These are phyloP conservation scores for Melospiza georgiana DNA, from an alignment of 2,113 vertebrate genomes.

Conservation along the genomic window DNA sequence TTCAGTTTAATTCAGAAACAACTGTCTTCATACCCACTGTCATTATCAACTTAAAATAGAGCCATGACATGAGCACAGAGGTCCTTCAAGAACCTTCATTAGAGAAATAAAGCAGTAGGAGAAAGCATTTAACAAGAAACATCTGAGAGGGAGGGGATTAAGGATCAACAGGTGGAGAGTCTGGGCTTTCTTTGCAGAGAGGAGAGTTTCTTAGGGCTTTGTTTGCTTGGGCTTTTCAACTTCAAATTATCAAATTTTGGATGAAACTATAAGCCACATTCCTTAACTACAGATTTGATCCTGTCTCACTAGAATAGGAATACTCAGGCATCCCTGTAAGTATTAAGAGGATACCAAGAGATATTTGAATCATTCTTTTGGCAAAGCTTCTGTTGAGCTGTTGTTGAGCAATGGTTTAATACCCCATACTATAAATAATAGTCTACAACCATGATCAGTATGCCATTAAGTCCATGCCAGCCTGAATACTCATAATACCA, in stretches of 20 bases:
- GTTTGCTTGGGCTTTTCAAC: background rate
- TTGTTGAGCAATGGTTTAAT: background rate
- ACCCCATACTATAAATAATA: background rate
- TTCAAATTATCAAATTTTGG: background rate
- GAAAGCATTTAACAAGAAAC: background rate
- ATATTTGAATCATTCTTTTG: background rate
- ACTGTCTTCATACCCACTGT: background rate
- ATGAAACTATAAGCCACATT: background rate
- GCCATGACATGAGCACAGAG: background rate
- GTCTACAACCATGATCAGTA: background rate
- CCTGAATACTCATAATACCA: background rate
- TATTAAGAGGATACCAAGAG: background rate
- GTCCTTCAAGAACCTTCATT: background rate
- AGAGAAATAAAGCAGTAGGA: background rate
- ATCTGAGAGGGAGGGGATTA: background rate
- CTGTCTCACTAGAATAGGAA: background rate
- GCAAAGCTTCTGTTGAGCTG: background rate
- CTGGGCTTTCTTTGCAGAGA: background rate
- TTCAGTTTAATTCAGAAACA: background rate
- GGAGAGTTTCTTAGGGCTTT: background rate
- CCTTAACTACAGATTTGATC: background rate
- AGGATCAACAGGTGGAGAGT: accelerated
- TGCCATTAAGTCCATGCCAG: background rate
- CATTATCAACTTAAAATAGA: background rate
- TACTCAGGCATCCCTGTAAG: background rate